Percentiles rank a stretch among this genome's conserved stretches.
phyloP scores from a whole-genome alignment of 2,797 vertebrate species.

The Scyliorhinus canicula region DNA sequence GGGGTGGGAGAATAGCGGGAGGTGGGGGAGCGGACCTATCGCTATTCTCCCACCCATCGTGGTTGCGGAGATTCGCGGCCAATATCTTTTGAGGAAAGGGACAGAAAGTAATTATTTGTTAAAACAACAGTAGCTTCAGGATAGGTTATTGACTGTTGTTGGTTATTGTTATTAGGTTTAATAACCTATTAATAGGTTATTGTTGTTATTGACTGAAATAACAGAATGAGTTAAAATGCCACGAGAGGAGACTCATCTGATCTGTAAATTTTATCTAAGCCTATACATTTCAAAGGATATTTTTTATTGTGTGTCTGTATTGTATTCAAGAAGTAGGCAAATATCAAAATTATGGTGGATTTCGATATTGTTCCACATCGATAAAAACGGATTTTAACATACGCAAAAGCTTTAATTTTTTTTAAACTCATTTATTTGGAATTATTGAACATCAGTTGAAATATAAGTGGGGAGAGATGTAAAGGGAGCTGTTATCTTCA shows the following conservation, averaged over 20 bases:
- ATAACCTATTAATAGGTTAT: too few relatives aligned
- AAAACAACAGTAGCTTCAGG: neutral
- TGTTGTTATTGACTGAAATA: neutral
- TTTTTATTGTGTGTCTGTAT: neutral
- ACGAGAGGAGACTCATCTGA: neutral
- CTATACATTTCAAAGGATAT: neutral
- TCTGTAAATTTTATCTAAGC: neutral
- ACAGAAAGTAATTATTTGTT: neutral
- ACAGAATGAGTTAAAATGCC: neutral
- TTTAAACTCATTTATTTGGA: neutral
- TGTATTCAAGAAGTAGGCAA: neutral
- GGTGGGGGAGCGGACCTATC: too few relatives aligned
- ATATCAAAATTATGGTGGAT: neutral
- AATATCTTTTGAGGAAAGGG: neutral
- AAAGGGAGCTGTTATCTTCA: neutral
- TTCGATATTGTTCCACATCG: neutral
- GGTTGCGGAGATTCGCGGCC: too few relatives aligned
- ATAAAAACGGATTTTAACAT: neutral
- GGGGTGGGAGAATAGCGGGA: too few relatives aligned
- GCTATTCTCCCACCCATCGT: too few relatives aligned
- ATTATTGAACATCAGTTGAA: neutral
- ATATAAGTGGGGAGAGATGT: neutral
- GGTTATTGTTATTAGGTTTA: too few relatives aligned
- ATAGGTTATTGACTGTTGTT: too few relatives aligned
- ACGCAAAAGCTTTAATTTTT: neutral